Conservation (phyloP, 2,888 invertebrate genomes). For the Drosophila formosana region DNA sequence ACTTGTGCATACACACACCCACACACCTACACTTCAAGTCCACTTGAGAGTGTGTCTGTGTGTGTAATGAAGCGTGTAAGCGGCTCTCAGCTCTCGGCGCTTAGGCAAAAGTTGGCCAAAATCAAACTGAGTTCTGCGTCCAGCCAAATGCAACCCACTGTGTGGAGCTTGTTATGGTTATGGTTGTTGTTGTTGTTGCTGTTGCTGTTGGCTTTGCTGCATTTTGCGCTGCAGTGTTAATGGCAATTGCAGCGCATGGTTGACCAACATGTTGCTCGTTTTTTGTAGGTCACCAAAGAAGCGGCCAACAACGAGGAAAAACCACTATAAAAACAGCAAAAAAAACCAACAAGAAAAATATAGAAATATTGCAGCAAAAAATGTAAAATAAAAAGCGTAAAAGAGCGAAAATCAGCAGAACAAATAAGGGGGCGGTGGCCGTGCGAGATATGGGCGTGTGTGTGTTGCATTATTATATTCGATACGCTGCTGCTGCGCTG, state of each 20-base stretch:
- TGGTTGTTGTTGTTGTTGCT: conserved; percentile 2
- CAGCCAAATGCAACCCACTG: conserved; percentile 40
- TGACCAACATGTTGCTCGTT: conserved; percentile 80
- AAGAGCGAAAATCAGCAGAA: conserved; percentile 8
- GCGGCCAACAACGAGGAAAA: conserved; percentile 20
- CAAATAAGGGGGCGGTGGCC: conserved; percentile 23
- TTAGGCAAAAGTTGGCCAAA: conserved; percentile 46
- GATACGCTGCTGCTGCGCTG: conserved; percentile 26
- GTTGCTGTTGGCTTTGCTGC: conserved; percentile 54
- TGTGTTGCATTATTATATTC: conserved; percentile 9
- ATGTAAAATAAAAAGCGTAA: conserved; percentile 1
- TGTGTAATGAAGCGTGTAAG: conserved; percentile 66
- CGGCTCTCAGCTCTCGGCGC: conserved; percentile 30
- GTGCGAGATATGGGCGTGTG: conserved; percentile 44
- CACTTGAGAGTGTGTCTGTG: conserved; percentile 6
- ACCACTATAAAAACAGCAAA: neutral
- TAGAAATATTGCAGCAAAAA: conserved; percentile 1
- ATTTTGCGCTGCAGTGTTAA: conserved; percentile 70
- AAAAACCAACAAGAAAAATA: neutral
- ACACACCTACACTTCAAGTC: conserved; percentile 6
- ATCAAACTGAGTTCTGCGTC: conserved; percentile 36
- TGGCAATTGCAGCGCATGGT: conserved; percentile 81
- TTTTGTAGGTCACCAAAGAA: conserved; percentile 82
- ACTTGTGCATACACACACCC: conserved; percentile 33
- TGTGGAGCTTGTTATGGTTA: conserved; percentile 3